A percentile compares a stretch with the other conserved stretches of the same genome.
phyloP scores from a whole-genome alignment of 2,888 invertebrate genomes.

The Eupelmus urozonus region DNA sequence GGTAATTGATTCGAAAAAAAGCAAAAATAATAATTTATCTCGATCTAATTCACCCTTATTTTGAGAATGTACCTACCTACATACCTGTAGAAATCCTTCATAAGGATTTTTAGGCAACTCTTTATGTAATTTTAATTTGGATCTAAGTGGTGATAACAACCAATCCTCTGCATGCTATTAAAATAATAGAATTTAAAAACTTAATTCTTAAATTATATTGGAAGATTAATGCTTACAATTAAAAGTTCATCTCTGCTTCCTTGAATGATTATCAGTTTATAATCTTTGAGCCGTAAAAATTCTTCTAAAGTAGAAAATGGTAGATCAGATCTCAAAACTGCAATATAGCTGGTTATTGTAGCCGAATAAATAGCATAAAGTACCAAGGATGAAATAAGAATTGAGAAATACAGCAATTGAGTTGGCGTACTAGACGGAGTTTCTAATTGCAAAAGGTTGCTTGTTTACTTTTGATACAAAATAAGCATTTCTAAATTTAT shows the following conservation, averaged over 20 bases:
- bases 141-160: not conserved
- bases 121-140: not conserved
- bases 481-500: too few species aligned
- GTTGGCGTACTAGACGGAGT: not conserved
- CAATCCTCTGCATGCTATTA: not conserved
- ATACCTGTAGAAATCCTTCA: conserved; percentile 22
- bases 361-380: conserved; percentile 29
- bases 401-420: conserved; percentile 11
- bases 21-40: too few species aligned
- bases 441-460: not conserved
- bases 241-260: not conserved
- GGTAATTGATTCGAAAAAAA: too few species aligned
- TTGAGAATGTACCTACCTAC: too few species aligned
- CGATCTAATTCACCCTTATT: too few species aligned
- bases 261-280: not conserved
- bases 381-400: conserved; percentile 2
- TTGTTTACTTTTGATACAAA: too few species aligned
- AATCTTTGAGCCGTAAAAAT: not conserved
- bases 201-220: not conserved
- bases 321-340: not conserved
- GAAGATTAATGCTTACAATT: not conserved
- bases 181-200: not conserved
- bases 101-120: not conserved
- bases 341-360: conserved; percentile 27
- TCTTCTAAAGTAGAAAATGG: not conserved